Evolutionary conservation across 2,888 invertebrate genomes (phyloP), one percentile per base, ranked within the genome.

Genomic region (Frankliniella intonsa): DNA sequence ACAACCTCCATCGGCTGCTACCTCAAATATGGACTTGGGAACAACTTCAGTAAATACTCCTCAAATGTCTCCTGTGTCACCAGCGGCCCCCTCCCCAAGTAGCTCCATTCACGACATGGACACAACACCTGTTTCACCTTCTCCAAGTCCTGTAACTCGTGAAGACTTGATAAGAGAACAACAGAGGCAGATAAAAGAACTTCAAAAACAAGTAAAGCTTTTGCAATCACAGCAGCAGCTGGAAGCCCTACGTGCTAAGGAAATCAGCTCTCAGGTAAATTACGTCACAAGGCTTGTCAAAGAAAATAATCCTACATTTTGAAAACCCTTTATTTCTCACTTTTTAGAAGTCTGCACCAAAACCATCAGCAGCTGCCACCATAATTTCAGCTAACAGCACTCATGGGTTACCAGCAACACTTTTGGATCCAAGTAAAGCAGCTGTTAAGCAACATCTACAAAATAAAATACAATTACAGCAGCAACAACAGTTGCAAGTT

Each of bases 111-210:
- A 76, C 55, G 80, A 50, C 55, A 88, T 89, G 88, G 83, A 84
- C 83, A 84, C 83, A 85, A 84, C 84, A 85, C 76, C 86, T 86
- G 81, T 51, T 65, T 79, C 49, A 49, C 83, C 81, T 81, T 25
- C 84, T 27, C 80, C 89, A 88, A 83, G 87, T 88, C 7, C 88
- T 87, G 82, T 86, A 88, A 10, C 84, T 17, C 91, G 90, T 83
- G 94, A 95, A 86, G 95, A 95, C 85, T 92, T 95, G 83, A 93
- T 96, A 82, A 91, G 92, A 83, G 95, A 95, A 86, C 97, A 97
- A 87, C 93, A 94, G 86, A 92, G 94, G 82, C 94, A 94, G 88
- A 97, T 97, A 85, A 95, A 96, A 86, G 95, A 96, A 86, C 89
- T 97, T 80, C 95, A 97, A 87, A 89, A 95, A 3, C 94, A 95